Conservation (phyloP, 2,797 vertebrate species). For the Typhlichthys eigenmanni region DNA sequence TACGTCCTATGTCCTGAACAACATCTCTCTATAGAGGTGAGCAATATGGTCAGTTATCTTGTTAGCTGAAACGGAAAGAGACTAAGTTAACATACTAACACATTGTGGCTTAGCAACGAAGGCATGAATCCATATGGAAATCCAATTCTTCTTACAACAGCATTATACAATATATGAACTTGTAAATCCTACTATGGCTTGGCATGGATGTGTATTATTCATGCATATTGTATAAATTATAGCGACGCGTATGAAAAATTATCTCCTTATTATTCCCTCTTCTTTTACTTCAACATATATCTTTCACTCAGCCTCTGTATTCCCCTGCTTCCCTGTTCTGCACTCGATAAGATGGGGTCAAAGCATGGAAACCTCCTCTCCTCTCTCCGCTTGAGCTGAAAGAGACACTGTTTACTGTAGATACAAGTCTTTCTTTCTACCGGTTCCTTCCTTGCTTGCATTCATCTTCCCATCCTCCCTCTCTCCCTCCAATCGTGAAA, state of each 20-base stretch:
- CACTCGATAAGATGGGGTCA: conserved; percentile 18
- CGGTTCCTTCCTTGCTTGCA: conserved; percentile 2
- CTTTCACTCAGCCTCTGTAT: conserved; percentile 9
- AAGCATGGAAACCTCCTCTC: conserved; percentile 27
- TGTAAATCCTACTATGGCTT: no score
- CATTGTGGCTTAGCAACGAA: no score
- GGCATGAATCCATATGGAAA: no score
- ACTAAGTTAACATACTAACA: no score
- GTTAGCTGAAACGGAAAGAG: no score
- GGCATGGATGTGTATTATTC: no score
- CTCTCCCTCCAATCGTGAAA: neutral
- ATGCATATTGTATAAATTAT: no score
- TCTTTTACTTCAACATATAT: neutral
- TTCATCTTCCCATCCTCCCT: conserved; percentile 16
- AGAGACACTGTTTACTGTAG: conserved; percentile 26
- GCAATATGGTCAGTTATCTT: neutral
- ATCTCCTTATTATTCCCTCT: conserved; percentile 7
- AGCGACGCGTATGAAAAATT: no score
- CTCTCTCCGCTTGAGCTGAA: conserved; percentile 36
- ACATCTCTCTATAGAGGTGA: neutral
- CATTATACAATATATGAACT: no score
- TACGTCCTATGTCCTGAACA: conserved; percentile 35
- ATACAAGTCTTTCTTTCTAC: conserved; percentile 24
- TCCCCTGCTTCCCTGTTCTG: conserved; percentile 16
- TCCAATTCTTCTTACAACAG: no score